Evolutionary conservation across 2,113 vertebrate species (phyloP).

Genomic region (Eretmochelys imbricata): DNA sequence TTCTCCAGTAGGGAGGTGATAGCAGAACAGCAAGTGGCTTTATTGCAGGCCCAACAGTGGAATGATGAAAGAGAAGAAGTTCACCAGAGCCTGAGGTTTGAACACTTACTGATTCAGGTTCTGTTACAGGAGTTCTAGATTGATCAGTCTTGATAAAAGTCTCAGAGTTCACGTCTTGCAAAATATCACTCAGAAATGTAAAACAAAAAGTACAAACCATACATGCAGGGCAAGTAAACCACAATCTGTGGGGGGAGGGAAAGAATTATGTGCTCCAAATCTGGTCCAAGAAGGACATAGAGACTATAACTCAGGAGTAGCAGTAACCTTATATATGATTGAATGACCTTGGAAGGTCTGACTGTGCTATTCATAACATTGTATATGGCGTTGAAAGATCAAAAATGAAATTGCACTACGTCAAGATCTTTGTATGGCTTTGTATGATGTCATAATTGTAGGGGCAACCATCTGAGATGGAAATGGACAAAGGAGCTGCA

Average conservation of each 20-base stretch:
- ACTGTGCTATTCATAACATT: fast-evolving
- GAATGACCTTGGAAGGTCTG: not conserved
- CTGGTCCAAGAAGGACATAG: not conserved
- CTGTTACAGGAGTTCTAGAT: not conserved
- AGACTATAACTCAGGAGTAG: not conserved
- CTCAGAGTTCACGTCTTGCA: not conserved
- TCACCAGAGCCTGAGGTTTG: fast-evolving
- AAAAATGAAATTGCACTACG: not conserved
- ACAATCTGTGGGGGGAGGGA: not conserved
- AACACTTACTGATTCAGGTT: not conserved
- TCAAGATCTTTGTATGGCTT: not conserved
- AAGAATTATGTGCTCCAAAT: not conserved
- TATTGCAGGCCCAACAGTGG: not conserved
- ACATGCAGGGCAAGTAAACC: not conserved
- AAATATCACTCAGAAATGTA: not conserved
- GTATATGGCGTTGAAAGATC: not conserved
- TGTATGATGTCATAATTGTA: fast-evolving
- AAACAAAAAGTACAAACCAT: not conserved
- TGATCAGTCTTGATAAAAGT: not conserved
- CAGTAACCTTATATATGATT: not conserved
- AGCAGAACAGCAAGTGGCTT: fast-evolving
- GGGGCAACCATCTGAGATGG: not conserved
- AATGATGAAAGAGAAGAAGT: not conserved
- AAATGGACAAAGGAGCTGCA: not conserved
- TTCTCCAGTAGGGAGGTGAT: fast-evolving